Evolutionary conservation across 2,888 invertebrate species (phyloP).

Genomic region (Thalpophila matura): DNA sequence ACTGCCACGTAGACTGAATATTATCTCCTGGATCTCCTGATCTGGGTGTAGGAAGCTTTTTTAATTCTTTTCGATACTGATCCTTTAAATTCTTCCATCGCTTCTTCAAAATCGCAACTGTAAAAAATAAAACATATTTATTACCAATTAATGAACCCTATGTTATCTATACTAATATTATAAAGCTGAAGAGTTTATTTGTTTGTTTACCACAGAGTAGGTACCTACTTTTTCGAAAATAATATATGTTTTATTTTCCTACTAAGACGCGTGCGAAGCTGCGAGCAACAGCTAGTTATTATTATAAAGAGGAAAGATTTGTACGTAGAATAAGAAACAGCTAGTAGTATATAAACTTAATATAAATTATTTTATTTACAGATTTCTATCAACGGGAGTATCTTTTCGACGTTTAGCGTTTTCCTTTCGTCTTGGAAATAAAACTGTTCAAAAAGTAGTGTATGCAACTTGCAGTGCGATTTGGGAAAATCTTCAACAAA

Average conservation of each 20-base stretch:
- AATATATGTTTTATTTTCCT: slow-evolving; percentile 16
- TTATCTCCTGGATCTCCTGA: slow-evolving; percentile 52
- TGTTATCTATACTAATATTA: background rate
- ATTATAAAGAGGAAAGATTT: slow-evolving; percentile 17
- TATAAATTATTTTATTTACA: slow-evolving; percentile 19
- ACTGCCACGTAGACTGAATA: slow-evolving; percentile 38
- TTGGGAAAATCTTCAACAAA: slow-evolving; percentile 28
- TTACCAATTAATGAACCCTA: background rate
- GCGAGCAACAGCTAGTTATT: slow-evolving; percentile 18
- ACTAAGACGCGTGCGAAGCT: slow-evolving; percentile 16
- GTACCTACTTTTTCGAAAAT: slow-evolving; percentile 23
- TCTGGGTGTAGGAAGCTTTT: slow-evolving; percentile 48
- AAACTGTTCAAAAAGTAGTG: slow-evolving; percentile 24
- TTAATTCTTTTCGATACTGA: slow-evolving; percentile 54
- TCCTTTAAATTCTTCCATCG: slow-evolving; percentile 56
- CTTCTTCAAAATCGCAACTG: slow-evolving; percentile 41
- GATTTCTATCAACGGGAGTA: slow-evolving; percentile 29
- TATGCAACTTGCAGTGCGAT: slow-evolving; percentile 34
- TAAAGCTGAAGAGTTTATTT: no score
- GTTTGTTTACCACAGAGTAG: slow-evolving; percentile 11
- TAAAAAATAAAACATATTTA: slow-evolving; percentile 21
- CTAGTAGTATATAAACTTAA: slow-evolving; percentile 20
- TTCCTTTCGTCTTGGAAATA: slow-evolving; percentile 35
- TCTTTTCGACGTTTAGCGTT: slow-evolving; percentile 34
- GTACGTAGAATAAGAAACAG: slow-evolving; percentile 8